These are phyloP conservation scores for Triops longicaudatus DNA, from an alignment of 1,140 invertebrate species.

Conservation along the genomic window DNA sequence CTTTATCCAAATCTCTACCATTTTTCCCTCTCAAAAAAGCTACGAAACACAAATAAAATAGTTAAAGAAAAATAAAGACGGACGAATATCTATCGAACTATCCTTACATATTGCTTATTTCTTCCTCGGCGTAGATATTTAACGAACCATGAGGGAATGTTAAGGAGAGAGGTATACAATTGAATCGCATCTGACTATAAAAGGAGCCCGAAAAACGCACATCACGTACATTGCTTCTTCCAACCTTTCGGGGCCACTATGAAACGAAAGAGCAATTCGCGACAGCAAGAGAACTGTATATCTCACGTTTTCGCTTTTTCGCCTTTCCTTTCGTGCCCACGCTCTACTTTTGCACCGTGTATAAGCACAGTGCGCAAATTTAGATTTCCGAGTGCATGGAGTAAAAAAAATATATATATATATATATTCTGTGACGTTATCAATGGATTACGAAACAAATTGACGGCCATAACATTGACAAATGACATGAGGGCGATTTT, in stretches of 20 bases:
- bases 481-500: too few species aligned
- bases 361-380: not conserved
- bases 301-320: not conserved
- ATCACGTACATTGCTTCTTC: not conserved
- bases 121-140: not conserved
- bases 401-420: too few species aligned
- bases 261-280: not conserved
- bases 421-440: too few species aligned
- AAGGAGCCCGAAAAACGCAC: not conserved
- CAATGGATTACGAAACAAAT: too few species aligned
- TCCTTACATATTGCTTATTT: not conserved
- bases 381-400: not conserved
- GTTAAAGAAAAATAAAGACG: too few species aligned
- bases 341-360: not conserved
- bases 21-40: too few species aligned
- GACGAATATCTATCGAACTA: too few species aligned
- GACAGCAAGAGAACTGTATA: not conserved
- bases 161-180: not conserved
- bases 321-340: not conserved
- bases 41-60: too few species aligned
- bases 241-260: not conserved
- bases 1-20: too few species aligned
- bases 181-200: not conserved
- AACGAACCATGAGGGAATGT: not conserved
- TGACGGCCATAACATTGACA: too few species aligned